Evolutionary conservation across 2,888 invertebrate species (phyloP).

Genomic region (Bellardia bayeri): DNA sequence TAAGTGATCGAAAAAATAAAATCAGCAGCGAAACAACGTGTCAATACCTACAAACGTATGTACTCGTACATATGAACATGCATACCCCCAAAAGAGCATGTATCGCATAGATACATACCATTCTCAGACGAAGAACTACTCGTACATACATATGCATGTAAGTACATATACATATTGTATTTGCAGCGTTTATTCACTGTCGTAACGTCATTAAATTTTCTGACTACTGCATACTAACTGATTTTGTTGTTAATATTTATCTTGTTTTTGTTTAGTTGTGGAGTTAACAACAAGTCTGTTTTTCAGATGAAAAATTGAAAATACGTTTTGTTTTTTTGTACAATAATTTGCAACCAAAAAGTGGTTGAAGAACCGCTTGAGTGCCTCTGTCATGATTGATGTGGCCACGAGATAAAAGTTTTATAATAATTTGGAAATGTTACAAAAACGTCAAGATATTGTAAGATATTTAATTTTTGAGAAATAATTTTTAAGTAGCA

Average conservation of each 20-base stretch:
- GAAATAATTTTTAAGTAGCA: not conserved
- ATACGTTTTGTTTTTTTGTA: not conserved
- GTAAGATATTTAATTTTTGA: not conserved
- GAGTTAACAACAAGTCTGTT: not conserved
- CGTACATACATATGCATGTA: too few relatives aligned
- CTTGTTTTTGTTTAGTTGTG: not conserved
- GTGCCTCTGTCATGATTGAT: not conserved
- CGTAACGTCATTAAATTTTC: slow-evolving; percentile 3
- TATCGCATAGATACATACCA: not conserved
- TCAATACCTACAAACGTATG: not conserved
- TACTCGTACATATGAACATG: not conserved
- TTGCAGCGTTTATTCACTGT: not conserved
- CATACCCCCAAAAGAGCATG: not conserved
- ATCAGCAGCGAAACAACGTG: slow-evolving; percentile 38
- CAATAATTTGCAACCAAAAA: not conserved
- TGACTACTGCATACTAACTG: not conserved
- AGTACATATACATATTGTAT: not conserved
- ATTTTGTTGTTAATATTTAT: not conserved
- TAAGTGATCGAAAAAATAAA: slow-evolving; percentile 41
- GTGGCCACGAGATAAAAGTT: slow-evolving; percentile 9
- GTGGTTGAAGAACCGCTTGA: not conserved
- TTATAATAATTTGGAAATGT: not conserved
- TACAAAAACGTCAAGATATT: not conserved
- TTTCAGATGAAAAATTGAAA: not conserved
- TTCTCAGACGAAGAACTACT: slow-evolving; percentile 3